Conservation (phyloP, 2,113 vertebrate genomes). For the Leptodactylus fuscus region DNA sequence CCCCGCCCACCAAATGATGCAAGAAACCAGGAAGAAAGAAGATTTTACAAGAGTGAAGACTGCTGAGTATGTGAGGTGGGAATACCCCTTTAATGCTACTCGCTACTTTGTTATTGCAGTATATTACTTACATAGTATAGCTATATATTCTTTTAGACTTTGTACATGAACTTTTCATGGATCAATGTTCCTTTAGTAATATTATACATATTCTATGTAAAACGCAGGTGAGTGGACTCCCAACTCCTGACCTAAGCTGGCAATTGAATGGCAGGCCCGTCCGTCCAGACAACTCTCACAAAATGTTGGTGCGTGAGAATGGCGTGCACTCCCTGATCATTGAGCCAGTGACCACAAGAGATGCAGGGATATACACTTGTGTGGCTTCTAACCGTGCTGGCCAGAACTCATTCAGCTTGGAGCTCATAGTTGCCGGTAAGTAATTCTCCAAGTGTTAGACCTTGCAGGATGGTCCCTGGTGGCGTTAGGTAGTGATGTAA, state of each 20-base stretch:
- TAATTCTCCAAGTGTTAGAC: neutral
- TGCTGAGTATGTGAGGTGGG: too few relatives aligned
- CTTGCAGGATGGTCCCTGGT: neutral
- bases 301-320: conserved; percentile 96
- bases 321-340: conserved; percentile 95
- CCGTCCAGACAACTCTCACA: conserved; percentile 90
- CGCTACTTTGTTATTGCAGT: too few relatives aligned
- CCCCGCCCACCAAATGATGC: too few relatives aligned
- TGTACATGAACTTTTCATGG: neutral
- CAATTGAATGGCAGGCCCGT: conserved; percentile 91
- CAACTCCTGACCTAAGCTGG: conserved; percentile 95
- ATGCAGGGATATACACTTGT: conserved; percentile 95
- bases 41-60: too few relatives aligned
- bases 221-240: conserved; percentile 92
- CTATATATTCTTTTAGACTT: neutral
- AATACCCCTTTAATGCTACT: too few relatives aligned
- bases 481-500: neutral
- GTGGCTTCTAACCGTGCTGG: conserved; percentile 93
- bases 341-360: conserved; percentile 88
- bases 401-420: conserved; percentile 95
- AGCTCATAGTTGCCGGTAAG: conserved; percentile 93
- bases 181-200: neutral
- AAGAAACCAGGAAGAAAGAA: too few relatives aligned
- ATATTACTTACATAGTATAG: too few relatives aligned
- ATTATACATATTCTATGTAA: neutral